These are phyloP conservation scores for Euproctis similis DNA, from an alignment of 2,888 invertebrate genomes.

Conservation along the genomic window DNA sequence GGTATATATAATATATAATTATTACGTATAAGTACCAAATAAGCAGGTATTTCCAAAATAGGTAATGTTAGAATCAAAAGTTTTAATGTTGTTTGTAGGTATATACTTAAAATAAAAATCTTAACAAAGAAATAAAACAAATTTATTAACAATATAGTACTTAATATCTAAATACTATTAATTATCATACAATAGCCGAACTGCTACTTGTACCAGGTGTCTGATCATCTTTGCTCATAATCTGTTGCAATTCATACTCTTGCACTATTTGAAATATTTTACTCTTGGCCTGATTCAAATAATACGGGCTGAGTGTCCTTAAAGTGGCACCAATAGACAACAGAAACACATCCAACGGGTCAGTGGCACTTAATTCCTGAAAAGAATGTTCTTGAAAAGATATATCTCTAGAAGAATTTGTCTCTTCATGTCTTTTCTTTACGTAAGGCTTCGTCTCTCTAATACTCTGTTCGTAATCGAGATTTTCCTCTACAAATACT, in stretches of 20 bases:
- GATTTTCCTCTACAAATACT: conserved; percentile 30
- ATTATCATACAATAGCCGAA: neutral
- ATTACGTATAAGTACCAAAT: too few relatives aligned
- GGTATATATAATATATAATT: too few relatives aligned
- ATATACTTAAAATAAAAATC: too few relatives aligned
- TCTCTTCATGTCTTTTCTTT: conserved; percentile 26
- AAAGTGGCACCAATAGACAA: conserved; percentile 55
- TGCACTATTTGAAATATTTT: conserved; percentile 67
- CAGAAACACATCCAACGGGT: conserved; percentile 56
- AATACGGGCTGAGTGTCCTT: conserved; percentile 53
- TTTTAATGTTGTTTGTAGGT: too few relatives aligned
- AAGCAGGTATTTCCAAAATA: too few relatives aligned
- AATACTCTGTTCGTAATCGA: conserved; percentile 30
- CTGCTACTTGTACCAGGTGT: conserved; percentile 16
- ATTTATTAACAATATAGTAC: conserved; percentile 6
- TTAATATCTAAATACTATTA: conserved; percentile 6
- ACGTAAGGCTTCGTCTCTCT: conserved; percentile 38
- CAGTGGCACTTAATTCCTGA: conserved; percentile 43
- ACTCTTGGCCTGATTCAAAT: conserved; percentile 61
- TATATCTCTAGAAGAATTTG: conserved; percentile 10
- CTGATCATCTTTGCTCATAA: conserved; percentile 39
- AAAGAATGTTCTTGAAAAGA: conserved; percentile 15
- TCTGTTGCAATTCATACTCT: conserved; percentile 61
- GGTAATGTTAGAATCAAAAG: too few relatives aligned
- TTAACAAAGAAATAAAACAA: neutral